phyloP scores from a whole-genome alignment of 2,113 vertebrate species.

The Callospermophilus lateralis region DNA sequence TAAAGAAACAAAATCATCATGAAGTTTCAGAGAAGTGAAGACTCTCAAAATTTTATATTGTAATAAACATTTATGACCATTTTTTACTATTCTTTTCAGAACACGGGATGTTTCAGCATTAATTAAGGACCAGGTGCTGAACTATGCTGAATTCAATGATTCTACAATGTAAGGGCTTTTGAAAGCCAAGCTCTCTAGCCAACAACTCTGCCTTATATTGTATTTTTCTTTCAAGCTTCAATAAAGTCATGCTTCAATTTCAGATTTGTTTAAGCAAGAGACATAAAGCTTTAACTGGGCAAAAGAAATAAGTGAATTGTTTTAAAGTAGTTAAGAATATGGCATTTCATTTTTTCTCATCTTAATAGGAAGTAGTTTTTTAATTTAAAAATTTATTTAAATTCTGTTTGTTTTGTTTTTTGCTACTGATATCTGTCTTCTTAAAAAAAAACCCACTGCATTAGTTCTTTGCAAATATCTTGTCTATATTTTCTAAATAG shows the following conservation, averaged over 20 bases:
- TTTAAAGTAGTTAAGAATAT: neutral
- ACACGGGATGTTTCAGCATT: neutral
- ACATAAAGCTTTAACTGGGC: neutral
- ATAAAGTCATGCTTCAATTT: neutral
- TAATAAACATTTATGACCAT: neutral
- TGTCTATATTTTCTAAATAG: neutral
- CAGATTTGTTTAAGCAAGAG: neutral
- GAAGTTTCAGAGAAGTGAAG: neutral
- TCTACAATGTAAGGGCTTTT: neutral
- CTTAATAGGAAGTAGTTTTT: neutral
- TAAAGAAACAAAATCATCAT: neutral
- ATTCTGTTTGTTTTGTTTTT: neutral
- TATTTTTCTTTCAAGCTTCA: neutral
- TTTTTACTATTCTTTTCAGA: neutral
- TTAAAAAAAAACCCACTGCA: neutral
- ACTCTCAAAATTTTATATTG: neutral
- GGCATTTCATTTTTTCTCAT: neutral
- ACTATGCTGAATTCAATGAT: neutral
- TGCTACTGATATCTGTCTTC: neutral
- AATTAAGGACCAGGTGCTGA: neutral
- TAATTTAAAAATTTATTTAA: neutral
- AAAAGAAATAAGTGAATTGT: neutral
- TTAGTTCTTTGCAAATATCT: neutral
- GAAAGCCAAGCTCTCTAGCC: neutral
- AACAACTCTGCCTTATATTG: neutral